Conservation (phyloP, 37 sponge, comb jelly and placozoan species). For the Ianthella basta region DNA sequence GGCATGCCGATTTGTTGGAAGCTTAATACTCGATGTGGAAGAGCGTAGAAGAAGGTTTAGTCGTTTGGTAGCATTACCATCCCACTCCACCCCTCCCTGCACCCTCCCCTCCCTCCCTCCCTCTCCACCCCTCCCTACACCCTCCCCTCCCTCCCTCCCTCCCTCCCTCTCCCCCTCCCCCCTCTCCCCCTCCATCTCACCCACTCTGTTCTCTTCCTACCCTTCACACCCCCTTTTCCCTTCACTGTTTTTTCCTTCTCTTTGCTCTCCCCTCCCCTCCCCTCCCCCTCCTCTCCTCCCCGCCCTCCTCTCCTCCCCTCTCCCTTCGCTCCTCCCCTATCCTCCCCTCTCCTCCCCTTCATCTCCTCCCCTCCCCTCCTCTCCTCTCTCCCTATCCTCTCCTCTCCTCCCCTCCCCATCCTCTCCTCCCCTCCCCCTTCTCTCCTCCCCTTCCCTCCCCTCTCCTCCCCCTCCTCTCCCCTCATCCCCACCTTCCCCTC, state of each 20-base stretch:
- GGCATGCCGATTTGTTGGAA: too few relatives aligned
- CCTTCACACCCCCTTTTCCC: neutral
- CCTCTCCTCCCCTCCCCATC: neutral
- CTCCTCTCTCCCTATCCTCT: neutral
- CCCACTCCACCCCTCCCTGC: too few relatives aligned
- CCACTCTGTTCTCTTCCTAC: neutral
- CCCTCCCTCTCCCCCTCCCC: neutral
- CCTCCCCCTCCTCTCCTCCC: neutral
- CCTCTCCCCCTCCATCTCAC: neutral
- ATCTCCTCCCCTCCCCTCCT: neutral
- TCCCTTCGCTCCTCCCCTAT: neutral
- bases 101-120: neutral
- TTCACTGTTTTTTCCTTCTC: neutral
- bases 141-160: neutral
- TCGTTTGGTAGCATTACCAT: too few relatives aligned
- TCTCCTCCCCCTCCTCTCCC: neutral
- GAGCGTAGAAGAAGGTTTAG: too few relatives aligned
- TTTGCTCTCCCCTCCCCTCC: neutral
- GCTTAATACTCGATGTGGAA: too few relatives aligned
- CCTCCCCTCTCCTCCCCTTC: neutral
- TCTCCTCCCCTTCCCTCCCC: neutral
- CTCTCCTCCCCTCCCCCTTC: neutral
- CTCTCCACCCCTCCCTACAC: neutral
- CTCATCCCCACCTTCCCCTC: neutral
- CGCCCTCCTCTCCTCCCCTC: neutral